phyloP scores from a whole-genome alignment of 2,888 invertebrate genomes.

The Scelioninae gen. 1 region DNA sequence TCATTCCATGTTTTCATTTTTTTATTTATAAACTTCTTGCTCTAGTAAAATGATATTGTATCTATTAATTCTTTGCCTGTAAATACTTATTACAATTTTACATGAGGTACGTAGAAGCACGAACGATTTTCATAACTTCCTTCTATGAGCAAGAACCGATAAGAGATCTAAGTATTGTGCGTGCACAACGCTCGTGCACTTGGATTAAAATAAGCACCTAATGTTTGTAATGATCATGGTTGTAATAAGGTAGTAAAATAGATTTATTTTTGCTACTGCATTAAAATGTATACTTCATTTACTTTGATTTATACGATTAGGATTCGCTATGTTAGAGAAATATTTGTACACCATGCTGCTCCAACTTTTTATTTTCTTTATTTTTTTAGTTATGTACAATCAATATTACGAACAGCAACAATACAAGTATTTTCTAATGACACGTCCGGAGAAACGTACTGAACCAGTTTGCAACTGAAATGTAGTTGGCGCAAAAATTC shows the following conservation, averaged over 20 bases:
- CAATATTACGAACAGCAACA: conserved; percentile 85
- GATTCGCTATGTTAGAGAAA: not conserved
- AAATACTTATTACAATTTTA: conserved; percentile 59
- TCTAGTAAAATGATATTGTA: conserved; percentile 15
- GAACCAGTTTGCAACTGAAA: conserved; percentile 87
- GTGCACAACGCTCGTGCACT: conserved; percentile 51
- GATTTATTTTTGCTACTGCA: conserved; percentile 31
- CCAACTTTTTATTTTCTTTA: conserved; percentile 1
- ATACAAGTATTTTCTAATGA: conserved; percentile 93
- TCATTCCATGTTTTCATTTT: no score
- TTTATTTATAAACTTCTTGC: no score
- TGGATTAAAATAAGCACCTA: conserved; percentile 58
- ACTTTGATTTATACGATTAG: conserved; percentile 16
- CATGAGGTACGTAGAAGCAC: conserved; percentile 43
- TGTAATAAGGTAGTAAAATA: conserved; percentile 58
- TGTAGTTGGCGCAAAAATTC: conserved; percentile 86
- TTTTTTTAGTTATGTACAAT: conserved; percentile 8
- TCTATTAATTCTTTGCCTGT: conserved; percentile 16
- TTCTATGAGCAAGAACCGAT: conserved; percentile 59
- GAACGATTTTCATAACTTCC: conserved; percentile 61
- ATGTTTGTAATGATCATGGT: conserved; percentile 59
- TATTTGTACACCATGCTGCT: not conserved
- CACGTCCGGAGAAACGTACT: conserved; percentile 88
- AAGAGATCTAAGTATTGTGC: conserved; percentile 55
- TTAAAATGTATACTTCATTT: conserved; percentile 41